Base-by-base conservation (phyloP, 2,113 vertebrate genomes). In the Solenodon paradoxus region DNA sequence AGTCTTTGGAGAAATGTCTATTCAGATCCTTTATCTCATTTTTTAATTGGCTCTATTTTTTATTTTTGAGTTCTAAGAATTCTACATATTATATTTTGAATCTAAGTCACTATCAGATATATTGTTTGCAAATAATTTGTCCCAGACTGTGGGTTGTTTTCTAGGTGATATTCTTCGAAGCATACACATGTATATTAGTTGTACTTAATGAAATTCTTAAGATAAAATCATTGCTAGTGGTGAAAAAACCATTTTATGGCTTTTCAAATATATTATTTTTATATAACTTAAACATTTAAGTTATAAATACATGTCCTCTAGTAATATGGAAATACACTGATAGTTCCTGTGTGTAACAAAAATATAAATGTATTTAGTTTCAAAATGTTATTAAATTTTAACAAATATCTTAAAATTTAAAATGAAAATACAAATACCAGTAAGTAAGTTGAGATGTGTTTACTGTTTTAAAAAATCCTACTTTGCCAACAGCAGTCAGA, bases 301-400 rank as follows among this genome's bases (percentile, higher is more conserved):
- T 83, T 96, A 55, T 28, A 87, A 63, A 47, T 83, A 8, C 63
- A 53, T 85, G n/a, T 26, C n/a, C 84, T 47, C 40, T 88, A 63
- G 47, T 61, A 80, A n/a, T 38, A 61, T 1, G 53, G 49, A 75
- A 28, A 61, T 85, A 28, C 9, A 88, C 1, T 57, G 64, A 35
- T 15, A 57, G 2, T 74, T 79, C 47, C 84, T 53, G 20, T 59
- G 57, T 69, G 28, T 92, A 94, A 83, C 30, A 47, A 24, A 85
- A 79, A 84, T 95, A 78, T 77, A 94, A 78, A 49, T 81, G 38
- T 17, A 55, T 69, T 87, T 81, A 88, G 17, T 93, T 96, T 93
- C 16, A 88, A 90, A 95, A 66, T 74, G 35, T 13, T 83, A 9
- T 82, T 94, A 78, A 61, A 40, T 95, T 82, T 85, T 94, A 88